phyloP scores from a whole-genome alignment of 2,888 invertebrate species.

The Drosophila cracens region DNA sequence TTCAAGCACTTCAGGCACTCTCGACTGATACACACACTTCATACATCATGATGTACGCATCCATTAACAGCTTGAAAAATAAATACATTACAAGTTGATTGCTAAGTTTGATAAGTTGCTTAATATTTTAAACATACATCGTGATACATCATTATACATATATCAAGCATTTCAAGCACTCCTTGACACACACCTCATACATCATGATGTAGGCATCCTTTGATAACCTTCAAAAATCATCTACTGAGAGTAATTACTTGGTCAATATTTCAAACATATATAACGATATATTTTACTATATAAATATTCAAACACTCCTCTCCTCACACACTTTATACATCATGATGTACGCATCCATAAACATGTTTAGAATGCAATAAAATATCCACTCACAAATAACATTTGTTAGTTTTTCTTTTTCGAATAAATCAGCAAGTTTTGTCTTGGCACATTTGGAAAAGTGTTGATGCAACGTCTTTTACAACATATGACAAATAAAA shows the following conservation, averaged over 20 bases:
- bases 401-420: constrained; percentile 5
- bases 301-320: not conserved
- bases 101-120: too few relatives aligned
- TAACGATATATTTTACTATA: not conserved
- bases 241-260: accelerated
- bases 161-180: not conserved
- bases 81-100: too few relatives aligned
- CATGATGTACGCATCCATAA: not conserved
- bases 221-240: accelerated
- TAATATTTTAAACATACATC: not conserved
- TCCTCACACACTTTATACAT: not conserved
- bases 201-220: not conserved
- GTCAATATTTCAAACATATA: not conserved
- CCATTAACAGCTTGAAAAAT: not conserved
- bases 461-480: constrained; percentile 35
- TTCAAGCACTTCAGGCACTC: too few relatives aligned
- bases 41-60: not conserved
- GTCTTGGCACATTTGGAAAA: constrained; percentile 22
- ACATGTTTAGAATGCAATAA: not conserved
- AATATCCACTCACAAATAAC: not conserved
- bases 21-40: too few relatives aligned
- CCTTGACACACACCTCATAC: too few relatives aligned
- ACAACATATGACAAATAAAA: constrained; percentile 15
- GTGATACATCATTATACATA: not conserved
- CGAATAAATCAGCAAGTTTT: constrained; percentile 32